Conservation (phyloP, 2,888 invertebrate species). For the Drosophila flavopinicola region DNA sequence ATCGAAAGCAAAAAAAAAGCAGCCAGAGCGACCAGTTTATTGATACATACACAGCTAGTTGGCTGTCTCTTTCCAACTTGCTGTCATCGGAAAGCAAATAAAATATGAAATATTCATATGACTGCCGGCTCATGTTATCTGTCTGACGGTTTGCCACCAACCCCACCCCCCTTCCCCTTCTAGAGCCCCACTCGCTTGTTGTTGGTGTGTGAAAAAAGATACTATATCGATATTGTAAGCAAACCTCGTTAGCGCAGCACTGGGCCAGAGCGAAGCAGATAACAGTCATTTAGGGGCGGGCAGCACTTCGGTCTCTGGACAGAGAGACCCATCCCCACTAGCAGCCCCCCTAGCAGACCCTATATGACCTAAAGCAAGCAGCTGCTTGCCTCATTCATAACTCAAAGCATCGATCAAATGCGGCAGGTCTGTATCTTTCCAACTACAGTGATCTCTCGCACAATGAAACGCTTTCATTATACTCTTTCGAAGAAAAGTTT, state of each 20-base stretch:
- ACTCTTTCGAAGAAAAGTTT: too few species aligned
- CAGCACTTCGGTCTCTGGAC: neutral
- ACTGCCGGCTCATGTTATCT: conserved; percentile 67
- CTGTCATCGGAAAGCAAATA: conserved; percentile 62
- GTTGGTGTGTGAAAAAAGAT: conserved; percentile 31
- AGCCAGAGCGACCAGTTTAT: conserved; percentile 26
- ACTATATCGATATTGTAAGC: conserved; percentile 71
- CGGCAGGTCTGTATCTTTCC: conserved; percentile 14
- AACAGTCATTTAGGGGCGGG: conserved; percentile 34
- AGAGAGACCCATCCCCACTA: neutral
- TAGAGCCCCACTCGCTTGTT: neutral
- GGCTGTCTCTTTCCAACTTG: conserved; percentile 15
- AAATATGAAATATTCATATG: conserved; percentile 64
- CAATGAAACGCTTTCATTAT: too few species aligned
- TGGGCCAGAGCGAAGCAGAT: too few species aligned
- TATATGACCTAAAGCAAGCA: conserved; percentile 2
- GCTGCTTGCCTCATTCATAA: conserved; percentile 48
- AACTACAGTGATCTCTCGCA: neutral
- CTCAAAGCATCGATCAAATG: conserved; percentile 56
- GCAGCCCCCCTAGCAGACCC: neutral
- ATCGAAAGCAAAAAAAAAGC: conserved; percentile 28
- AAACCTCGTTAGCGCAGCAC: conserved; percentile 59
- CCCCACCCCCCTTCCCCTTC: neutral
- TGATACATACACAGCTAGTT: conserved; percentile 27
- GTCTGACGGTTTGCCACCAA: conserved; percentile 14